These are phyloP conservation scores for Orycteropus afer DNA, from an alignment of 2,113 vertebrate genomes.

Conservation along the genomic window DNA sequence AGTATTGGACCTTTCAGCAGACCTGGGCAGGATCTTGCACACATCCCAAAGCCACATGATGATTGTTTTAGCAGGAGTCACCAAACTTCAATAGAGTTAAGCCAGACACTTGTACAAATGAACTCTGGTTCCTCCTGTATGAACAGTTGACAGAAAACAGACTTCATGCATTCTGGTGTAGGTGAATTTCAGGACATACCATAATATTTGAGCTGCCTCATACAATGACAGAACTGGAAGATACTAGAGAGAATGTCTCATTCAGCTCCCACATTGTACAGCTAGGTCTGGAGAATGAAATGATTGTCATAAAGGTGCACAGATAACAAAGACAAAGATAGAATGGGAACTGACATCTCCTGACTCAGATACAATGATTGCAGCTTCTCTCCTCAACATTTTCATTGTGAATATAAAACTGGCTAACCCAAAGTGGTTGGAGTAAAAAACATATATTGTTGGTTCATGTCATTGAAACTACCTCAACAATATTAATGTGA, in stretches of 20 bases:
- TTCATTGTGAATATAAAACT: neutral
- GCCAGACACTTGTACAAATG: neutral
- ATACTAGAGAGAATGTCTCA: neutral
- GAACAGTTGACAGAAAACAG: slow-evolving; percentile 39
- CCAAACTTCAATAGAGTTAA: neutral
- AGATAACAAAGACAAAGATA: neutral
- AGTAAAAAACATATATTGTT: neutral
- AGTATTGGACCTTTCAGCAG: neutral
- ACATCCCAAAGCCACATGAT: neutral
- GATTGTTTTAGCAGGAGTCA: slow-evolving; percentile 49
- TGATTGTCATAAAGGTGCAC: neutral
- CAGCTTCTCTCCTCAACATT: neutral
- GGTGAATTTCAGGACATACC: neutral
- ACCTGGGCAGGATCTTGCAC: neutral
- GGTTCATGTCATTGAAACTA: neutral
- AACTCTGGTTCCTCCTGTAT: neutral
- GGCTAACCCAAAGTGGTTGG: neutral
- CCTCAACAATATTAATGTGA: neutral
- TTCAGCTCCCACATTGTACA: neutral
- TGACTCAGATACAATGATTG: neutral
- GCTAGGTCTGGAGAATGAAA: neutral
- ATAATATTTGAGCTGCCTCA: neutral
- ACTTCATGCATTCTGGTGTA: neutral
- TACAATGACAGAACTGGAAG: neutral
- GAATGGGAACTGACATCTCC: neutral